These are phyloP conservation scores for Isoperla grammatica DNA, from an alignment of 2,888 invertebrate genomes.

Conservation along the genomic window DNA sequence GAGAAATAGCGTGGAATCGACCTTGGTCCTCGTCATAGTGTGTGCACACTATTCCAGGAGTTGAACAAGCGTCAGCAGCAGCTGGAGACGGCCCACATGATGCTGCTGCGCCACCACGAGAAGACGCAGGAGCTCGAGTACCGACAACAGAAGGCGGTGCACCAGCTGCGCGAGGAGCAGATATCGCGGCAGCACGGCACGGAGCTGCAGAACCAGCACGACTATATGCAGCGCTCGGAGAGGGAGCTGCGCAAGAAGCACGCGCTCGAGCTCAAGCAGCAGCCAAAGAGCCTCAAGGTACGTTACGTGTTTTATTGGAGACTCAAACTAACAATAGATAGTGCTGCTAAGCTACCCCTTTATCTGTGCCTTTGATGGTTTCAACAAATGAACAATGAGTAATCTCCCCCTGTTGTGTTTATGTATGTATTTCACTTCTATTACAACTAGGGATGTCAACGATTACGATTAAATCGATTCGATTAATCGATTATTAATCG, in stretches of 20 bases:
- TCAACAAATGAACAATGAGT: no score
- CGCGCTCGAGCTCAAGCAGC: constrained; percentile 93
- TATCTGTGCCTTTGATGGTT: no score
- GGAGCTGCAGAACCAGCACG: constrained; percentile 90
- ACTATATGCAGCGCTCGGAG: constrained; percentile 92
- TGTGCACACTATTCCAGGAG: no score
- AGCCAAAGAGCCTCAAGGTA: constrained; percentile 97
- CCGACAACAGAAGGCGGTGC: constrained; percentile 91
- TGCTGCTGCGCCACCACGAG: constrained; percentile 94
- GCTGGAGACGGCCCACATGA: constrained; percentile 88
- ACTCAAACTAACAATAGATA: no score
- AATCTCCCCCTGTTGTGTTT: no score
- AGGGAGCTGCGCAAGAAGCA: constrained; percentile 95
- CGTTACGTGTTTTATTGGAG: neutral
- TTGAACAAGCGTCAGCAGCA: constrained; percentile 92
- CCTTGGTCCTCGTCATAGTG: no score
- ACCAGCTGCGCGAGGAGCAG: constrained; percentile 83
- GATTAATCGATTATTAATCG: no score
- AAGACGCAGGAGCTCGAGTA: constrained; percentile 95
- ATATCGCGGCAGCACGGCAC: constrained; percentile 88
- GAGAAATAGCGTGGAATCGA: no score
- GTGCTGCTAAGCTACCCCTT: no score
- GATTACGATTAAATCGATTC: no score
- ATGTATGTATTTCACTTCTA: no score
- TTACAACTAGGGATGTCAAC: no score